These are phyloP conservation scores for Octopus bimaculoides DNA, from an alignment of 1,140 invertebrate genomes.

Conservation along the genomic window DNA sequence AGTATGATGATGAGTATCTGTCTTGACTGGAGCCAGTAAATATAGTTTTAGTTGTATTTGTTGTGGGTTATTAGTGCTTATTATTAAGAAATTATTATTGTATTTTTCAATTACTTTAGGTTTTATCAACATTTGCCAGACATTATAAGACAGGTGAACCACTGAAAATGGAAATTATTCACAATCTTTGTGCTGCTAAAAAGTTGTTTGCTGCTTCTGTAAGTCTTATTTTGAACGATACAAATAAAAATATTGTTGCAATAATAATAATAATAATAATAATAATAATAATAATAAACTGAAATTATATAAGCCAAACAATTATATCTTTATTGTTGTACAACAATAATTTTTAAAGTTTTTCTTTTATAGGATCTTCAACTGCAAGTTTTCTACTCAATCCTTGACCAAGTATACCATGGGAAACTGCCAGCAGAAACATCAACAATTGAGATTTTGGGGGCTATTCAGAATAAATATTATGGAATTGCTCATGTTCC, in stretches of 20 bases:
- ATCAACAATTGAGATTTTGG: slow-evolving; percentile 74
- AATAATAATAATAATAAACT: too few relatives aligned
- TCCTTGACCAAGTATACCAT: slow-evolving; percentile 88
- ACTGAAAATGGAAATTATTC: slow-evolving; percentile 75
- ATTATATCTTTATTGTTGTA: too few relatives aligned
- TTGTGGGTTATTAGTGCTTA: too few relatives aligned
- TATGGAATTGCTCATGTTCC: slow-evolving; percentile 83
- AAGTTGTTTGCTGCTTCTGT: slow-evolving; percentile 74
- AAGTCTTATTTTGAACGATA: slow-evolving; percentile 22
- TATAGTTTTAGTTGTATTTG: too few relatives aligned
- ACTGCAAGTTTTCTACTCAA: slow-evolving; percentile 83
- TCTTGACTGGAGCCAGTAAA: too few relatives aligned
- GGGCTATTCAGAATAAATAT: slow-evolving; percentile 77
- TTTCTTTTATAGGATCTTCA: slow-evolving; percentile 71
- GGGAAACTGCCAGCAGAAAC: slow-evolving; percentile 59
- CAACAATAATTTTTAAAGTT: too few relatives aligned
- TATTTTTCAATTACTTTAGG: slow-evolving; percentile 57
- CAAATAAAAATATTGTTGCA: too few relatives aligned
- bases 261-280: too few relatives aligned
- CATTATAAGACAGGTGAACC: slow-evolving; percentile 87
- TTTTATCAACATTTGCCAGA: slow-evolving; percentile 81
- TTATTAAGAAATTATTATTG: too few relatives aligned
- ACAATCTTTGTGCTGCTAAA: slow-evolving; percentile 75
- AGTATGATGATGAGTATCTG: too few relatives aligned
- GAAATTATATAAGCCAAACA: too few relatives aligned